Conservation (phyloP, 2,888 invertebrate species). For the Hyposoter dolosus region DNA sequence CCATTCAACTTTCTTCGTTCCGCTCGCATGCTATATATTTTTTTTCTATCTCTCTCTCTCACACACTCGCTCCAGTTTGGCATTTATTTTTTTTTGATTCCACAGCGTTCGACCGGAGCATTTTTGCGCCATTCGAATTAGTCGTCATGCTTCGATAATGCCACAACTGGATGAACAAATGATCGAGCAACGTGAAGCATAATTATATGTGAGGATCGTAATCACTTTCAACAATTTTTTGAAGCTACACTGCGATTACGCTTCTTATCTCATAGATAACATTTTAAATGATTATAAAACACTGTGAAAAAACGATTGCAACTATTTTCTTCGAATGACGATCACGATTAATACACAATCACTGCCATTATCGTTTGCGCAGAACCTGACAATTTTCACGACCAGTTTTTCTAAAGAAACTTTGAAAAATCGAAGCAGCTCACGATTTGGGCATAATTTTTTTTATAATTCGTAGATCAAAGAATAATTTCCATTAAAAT, state of each 20-base stretch:
- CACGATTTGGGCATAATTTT: background rate
- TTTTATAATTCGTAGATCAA: background rate
- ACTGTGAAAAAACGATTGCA: background rate
- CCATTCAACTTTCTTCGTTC: constrained; percentile 28
- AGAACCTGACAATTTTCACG: background rate
- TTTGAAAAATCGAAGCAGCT: background rate
- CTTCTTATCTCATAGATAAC: background rate
- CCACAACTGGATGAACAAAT: constrained; percentile 34
- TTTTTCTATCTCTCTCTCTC: background rate
- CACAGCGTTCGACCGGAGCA: constrained; percentile 31
- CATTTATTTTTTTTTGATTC: constrained; percentile 2
- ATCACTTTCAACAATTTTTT: constrained; percentile 55
- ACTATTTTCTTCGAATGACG: background rate
- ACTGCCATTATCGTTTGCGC: background rate
- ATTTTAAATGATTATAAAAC: background rate
- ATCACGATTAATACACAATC: background rate
- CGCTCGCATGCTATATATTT: background rate
- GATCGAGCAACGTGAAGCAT: constrained; percentile 27
- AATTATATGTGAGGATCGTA: constrained; percentile 33
- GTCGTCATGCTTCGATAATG: constrained; percentile 39
- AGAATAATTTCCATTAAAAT: background rate
- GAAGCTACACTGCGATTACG: constrained; percentile 16
- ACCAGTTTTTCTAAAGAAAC: background rate
- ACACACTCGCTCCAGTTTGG: background rate
- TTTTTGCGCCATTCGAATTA: constrained; percentile 45